Base-by-base conservation (phyloP, 2,888 invertebrate species). In the Disparrhopalites patrizii region DNA sequence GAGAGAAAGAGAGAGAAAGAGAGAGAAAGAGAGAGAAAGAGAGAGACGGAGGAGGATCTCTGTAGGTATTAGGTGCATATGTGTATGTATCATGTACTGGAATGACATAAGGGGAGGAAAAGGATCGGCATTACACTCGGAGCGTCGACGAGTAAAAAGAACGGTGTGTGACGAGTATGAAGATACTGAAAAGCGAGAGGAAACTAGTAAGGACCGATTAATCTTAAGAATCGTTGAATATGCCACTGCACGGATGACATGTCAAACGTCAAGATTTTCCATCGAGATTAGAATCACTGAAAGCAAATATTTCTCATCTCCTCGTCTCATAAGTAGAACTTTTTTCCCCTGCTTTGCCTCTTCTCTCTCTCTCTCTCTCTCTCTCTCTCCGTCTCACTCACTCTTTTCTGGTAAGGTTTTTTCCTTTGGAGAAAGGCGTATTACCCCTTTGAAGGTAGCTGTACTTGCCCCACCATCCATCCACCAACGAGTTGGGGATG, bases 181-280 rank as follows among this genome's bases (percentile, higher is more conserved):
- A 10, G 43, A 43, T 43, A 43, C 8, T 43, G 8, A 10, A 25
- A 10, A 50, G 20, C 25, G 54, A 54, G 18, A 28, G 30, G n/a
- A 7, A 30, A 27, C 43, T 18, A 61, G 47, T 13, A 36, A 38
- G 61, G 25, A 56, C 52, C 57, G 56, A 68, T 62, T 68, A 68
- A 66, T 69, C 63, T 69, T 68, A 65, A 66, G 65, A 72, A 66
- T 68, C 70, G 66, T 68, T 67, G 69, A 65, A 67, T 69, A 70
- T 72, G 72, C 72, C 68, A 69, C 69, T 68, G 65, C 72, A 72
- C 70, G 70, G 70, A 70, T 72, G 69, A 70, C 70, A 70, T 72
- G 72, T 72, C 70, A 68, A 68, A 61, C 68, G 66, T 70, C 68
- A 72, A 67, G 69, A 66, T 67, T 66, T 68, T 68, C 28, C 51